phyloP scores from a whole-genome alignment of 2,797 vertebrate species.

The Cheirogaleus major region DNA sequence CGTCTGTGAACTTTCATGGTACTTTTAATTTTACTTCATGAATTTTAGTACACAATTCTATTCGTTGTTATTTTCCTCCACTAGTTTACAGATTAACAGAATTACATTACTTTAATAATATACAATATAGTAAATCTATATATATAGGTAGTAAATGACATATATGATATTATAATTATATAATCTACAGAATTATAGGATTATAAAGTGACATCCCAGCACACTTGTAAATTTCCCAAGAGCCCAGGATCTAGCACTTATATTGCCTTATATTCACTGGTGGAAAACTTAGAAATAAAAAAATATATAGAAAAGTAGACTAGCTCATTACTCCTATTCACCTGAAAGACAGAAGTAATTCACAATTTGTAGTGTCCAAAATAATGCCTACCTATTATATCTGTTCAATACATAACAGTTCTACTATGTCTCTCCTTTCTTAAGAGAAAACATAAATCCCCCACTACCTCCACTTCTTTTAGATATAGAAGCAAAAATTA shows the following conservation, averaged over 20 bases:
- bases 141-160: neutral
- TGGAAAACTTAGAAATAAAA: neutral
- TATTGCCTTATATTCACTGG: neutral
- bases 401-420: neutral
- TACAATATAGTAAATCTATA: neutral
- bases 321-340: neutral
- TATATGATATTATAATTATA: neutral
- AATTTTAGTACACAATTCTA: neutral
- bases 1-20: neutral
- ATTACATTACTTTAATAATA: neutral
- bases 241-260: neutral
- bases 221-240: neutral
- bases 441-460: neutral
- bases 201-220: neutral
- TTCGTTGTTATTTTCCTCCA: neutral
- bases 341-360: neutral
- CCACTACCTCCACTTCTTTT: neutral
- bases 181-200: neutral
- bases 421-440: neutral
- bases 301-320: neutral
- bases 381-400: neutral
- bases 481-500: neutral
- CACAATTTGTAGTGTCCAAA: neutral
- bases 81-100: slow-evolving; percentile 16
- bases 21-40: neutral